Base-by-base conservation (phyloP, 1,140 invertebrate genomes). In the Aphaenogaster rudis region DNA sequence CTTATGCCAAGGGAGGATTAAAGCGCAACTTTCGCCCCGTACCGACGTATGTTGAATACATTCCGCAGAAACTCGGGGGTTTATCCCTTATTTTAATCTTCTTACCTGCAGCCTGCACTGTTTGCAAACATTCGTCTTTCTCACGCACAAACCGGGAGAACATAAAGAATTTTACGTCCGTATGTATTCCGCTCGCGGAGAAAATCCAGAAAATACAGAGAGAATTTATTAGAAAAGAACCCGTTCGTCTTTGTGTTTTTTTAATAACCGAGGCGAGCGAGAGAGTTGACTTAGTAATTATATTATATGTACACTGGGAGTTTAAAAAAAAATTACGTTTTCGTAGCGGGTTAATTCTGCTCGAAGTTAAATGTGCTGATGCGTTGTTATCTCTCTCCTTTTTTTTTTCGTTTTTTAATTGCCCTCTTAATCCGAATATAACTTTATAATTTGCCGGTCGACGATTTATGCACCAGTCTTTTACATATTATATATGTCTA, bases 11-110 rank as follows among this genome's bases (percentile, higher is more conserved):
- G 50, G 28, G 21, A 57, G 67, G 28, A 45, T 82, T 82, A 82
- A 72, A 72, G 9, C 67, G 67, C 52, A 72, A 82, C 79, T 59
- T 72, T 71, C 15, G 13, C 15, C 17, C n/a, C 11, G 39, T 66
- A 57, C 15, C n/a, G 39, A 57, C 64, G 36, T 81, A 57, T 13
- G 48, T 71, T 33, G 48, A 52, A 71, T 72, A 66, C 17, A 39
- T 48, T 42, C 36, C 33, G 33, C 6, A 54, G 78, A 21, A 54
- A 57, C 48, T 52, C 13, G n/a, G 28, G 17, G 9, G 33, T 57
- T 82, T 82, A 50, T 54, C 66, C 17, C 48, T 81, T 81, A 72
- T 72, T 82, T 82, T 82, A 74, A 82, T 82, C 28, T 74, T 33
- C 21, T 59, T 72, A 72, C 21, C 9, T 28, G 50, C 50, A 11